Conservation (phyloP, 37 sponge, comb jelly and placozoan genomes). For the Cladorhizidae sp. region DNA sequence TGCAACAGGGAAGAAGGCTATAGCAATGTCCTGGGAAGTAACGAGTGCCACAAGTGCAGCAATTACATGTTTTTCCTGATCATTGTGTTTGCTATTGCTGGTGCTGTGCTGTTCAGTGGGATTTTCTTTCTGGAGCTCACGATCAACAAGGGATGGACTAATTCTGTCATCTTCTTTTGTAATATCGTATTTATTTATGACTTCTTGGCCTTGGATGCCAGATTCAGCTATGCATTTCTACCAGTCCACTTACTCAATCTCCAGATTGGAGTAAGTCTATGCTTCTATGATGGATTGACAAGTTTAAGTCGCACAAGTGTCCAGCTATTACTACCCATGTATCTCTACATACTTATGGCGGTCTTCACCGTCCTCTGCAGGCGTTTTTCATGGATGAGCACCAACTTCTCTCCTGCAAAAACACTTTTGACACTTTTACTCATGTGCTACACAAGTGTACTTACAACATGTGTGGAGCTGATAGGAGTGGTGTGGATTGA, state of each 20-base stretch:
- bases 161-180: slow-evolving; percentile 29
- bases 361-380: slow-evolving; percentile 9
- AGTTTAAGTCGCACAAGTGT: slow-evolving; percentile 25
- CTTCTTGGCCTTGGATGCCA: neutral
- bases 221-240: neutral
- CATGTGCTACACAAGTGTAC: slow-evolving; percentile 29
- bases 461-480: slow-evolving; percentile 26
- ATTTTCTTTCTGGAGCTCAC: slow-evolving; percentile 18
- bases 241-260: slow-evolving; percentile 24
- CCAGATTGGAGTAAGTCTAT: slow-evolving; percentile 31
- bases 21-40: slow-evolving; percentile 24
- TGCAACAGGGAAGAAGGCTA: neutral
- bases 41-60: slow-evolving; percentile 11
- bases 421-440: slow-evolving; percentile 43
- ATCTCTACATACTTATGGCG: slow-evolving; percentile 40
- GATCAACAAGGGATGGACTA: slow-evolving; percentile 40
- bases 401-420: slow-evolving; percentile 25
- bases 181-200: slow-evolving; percentile 20
- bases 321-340: slow-evolving; percentile 43
- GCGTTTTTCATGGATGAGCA: neutral
- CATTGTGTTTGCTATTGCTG: slow-evolving; percentile 16
- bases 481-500: slow-evolving; percentile 1
- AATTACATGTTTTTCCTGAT: slow-evolving; percentile 14
- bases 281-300: slow-evolving; percentile 55
- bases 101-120: slow-evolving; percentile 21